These are phyloP conservation scores for Neoniphon sammara DNA, from an alignment of 2,797 vertebrate species.

Conservation along the genomic window DNA sequence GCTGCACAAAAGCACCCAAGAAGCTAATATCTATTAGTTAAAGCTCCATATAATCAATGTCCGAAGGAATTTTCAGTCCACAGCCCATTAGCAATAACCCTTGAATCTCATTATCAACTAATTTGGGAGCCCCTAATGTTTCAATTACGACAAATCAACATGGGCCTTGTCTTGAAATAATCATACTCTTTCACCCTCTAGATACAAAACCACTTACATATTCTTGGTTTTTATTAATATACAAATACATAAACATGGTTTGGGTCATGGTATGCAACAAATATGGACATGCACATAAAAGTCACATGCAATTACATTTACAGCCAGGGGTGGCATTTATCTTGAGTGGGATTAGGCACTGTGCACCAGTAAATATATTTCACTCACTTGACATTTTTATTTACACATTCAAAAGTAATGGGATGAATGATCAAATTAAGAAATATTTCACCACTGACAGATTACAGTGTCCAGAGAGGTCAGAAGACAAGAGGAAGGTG, in stretches of 20 bases:
- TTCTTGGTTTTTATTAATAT: not conserved
- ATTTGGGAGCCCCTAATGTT: not conserved
- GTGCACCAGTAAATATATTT: conserved; percentile 31
- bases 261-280: conserved; percentile 1
- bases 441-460: conserved; percentile 52
- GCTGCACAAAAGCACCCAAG: not conserved
- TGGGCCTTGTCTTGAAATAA: not conserved
- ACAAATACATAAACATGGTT: not conserved
- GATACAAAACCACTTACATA: not conserved
- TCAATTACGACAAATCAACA: not conserved
- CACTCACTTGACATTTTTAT: conserved; percentile 62
- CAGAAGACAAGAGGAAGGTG: conserved; percentile 19
- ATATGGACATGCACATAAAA: conserved; percentile 32
- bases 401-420: conserved; percentile 57
- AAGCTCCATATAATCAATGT: not conserved
- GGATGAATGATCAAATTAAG: conserved; percentile 59
- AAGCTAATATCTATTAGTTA: not conserved
- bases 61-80: not conserved
- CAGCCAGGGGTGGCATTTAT: conserved; percentile 26
- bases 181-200: not conserved
- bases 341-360: conserved; percentile 13
- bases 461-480: conserved; percentile 26
- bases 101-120: not conserved
- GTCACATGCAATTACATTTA: conserved; percentile 27
- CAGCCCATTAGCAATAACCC: not conserved